These are phyloP conservation scores for Grantiella picta DNA, from an alignment of 2,113 vertebrate genomes.

Conservation along the genomic window DNA sequence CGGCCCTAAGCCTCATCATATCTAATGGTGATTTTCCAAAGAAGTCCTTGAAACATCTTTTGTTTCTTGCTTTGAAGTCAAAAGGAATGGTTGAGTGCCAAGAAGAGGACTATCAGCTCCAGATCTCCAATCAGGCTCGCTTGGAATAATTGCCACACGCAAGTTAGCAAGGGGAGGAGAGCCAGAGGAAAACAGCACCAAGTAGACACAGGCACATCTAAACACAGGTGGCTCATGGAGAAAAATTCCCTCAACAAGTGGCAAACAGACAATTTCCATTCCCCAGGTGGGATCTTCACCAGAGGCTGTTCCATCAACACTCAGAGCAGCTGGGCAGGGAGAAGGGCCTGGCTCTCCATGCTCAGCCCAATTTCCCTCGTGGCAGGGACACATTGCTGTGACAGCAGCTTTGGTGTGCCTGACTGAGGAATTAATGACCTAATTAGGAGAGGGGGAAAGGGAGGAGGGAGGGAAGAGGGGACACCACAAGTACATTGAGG, in stretches of 20 bases:
- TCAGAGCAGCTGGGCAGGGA: not conserved
- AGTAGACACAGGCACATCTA: not conserved
- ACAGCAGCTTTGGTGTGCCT: not conserved
- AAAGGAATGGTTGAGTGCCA: constrained; percentile 43
- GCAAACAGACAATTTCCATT: not conserved
- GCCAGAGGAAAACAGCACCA: not conserved
- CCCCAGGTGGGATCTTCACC: not conserved
- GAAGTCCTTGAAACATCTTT: constrained; percentile 71
- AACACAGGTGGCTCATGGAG: not conserved
- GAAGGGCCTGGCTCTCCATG: not conserved
- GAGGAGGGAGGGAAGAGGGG: not conserved
- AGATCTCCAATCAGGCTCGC: constrained; percentile 10
- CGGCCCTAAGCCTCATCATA: constrained; percentile 59
- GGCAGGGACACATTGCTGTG: not conserved
- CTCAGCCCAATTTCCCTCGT: not conserved
- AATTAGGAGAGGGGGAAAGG: not conserved
- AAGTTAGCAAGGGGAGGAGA: not conserved
- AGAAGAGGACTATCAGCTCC: constrained; percentile 35
- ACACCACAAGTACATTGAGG: not conserved
- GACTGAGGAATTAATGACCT: constrained; percentile 38
- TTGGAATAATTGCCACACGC: not conserved
- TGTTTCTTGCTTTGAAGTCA: constrained; percentile 70
- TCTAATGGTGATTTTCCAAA: constrained; percentile 70
- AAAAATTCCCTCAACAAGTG: not conserved
- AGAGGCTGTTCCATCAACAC: not conserved